phyloP scores from a whole-genome alignment of 2,113 vertebrate species.

The Pachycephala philippinensis region DNA sequence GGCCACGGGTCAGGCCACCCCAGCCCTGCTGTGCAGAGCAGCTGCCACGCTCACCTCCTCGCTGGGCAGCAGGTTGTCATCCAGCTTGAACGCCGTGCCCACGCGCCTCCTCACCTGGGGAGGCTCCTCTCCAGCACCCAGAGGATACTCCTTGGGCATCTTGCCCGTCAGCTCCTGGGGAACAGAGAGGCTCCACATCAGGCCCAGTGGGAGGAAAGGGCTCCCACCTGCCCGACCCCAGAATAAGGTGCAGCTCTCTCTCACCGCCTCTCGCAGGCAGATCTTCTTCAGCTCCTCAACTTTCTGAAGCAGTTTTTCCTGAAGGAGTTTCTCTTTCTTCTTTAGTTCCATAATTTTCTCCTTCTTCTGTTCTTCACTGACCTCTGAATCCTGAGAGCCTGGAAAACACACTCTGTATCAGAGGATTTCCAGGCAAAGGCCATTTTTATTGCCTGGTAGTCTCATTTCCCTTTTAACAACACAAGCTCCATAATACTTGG shows the following conservation, averaged over 20 bases:
- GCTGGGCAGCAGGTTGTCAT: conserved; percentile 82
- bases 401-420: neutral
- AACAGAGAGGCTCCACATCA: neutral
- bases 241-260: conserved; percentile 52
- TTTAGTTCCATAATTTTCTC: conserved; percentile 91
- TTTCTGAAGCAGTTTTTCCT: conserved; percentile 85
- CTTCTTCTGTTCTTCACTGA: conserved; percentile 89
- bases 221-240: neutral
- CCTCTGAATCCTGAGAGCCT: conserved; percentile 93
- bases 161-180: conserved; percentile 88
- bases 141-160: conserved; percentile 91
- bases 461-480: neutral
- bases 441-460: neutral
- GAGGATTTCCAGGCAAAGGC: neutral
- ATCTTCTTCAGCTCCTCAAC: conserved; percentile 91
- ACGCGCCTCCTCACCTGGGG: conserved; percentile 85
- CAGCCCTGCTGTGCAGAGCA: neutral
- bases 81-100: conserved; percentile 87
- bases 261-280: conserved; percentile 94
- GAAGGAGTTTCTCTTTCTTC: conserved; percentile 86
- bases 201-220: neutral
- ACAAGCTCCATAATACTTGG: neutral
- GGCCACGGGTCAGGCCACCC: neutral
- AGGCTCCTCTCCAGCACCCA: conserved; percentile 84
- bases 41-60: conserved; percentile 75